These are phyloP conservation scores for Phymanthus crucifer DNA, from an alignment of 92 coral and sea anemone species.

Conservation along the genomic window DNA sequence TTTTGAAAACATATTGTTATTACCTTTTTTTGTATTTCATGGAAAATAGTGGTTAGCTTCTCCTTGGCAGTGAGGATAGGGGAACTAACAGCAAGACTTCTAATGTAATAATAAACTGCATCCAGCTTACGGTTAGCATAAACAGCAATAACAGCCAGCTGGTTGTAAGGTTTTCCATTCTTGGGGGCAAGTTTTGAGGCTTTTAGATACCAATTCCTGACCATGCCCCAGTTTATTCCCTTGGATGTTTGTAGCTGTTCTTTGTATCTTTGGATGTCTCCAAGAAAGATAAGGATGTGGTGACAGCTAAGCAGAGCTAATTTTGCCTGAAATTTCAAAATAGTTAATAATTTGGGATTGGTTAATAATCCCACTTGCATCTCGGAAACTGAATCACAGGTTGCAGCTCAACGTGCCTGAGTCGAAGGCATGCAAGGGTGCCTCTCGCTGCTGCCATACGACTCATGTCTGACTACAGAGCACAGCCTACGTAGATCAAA, in stretches of 20 bases:
- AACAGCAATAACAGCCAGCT: slow-evolving; percentile 93
- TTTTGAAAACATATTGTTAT: too few relatives aligned
- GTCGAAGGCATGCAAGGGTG: too few relatives aligned
- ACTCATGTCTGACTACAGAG: too few relatives aligned
- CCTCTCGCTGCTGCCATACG: too few relatives aligned
- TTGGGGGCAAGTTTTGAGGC: slow-evolving; percentile 93
- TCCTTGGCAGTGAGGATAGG: slow-evolving; percentile 95
- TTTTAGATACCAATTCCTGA: slow-evolving; percentile 83
- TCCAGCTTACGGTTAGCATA: slow-evolving; percentile 94
- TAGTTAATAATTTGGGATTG: too few relatives aligned
- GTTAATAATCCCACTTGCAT: too few relatives aligned
- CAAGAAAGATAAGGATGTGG: slow-evolving; percentile 85
- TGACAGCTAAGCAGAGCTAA: slow-evolving; percentile 90
- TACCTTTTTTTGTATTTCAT: slow-evolving; percentile 97
- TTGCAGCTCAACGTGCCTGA: too few relatives aligned
- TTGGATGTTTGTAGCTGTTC: slow-evolving; percentile 63
- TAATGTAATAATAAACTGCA: slow-evolving; percentile 84
- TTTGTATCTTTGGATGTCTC: slow-evolving; percentile 89
- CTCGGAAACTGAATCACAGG: too few relatives aligned
- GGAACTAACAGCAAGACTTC: slow-evolving; percentile 84
- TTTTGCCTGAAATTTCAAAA: slow-evolving; percentile 64
- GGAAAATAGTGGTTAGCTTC: slow-evolving; percentile 73
- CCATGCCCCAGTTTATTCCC: slow-evolving; percentile 73
- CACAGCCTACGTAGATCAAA: too few relatives aligned
- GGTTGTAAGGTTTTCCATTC: slow-evolving; percentile 98